phyloP scores from a whole-genome alignment of 2,888 invertebrate genomes.

The Cotesia congregata region DNA sequence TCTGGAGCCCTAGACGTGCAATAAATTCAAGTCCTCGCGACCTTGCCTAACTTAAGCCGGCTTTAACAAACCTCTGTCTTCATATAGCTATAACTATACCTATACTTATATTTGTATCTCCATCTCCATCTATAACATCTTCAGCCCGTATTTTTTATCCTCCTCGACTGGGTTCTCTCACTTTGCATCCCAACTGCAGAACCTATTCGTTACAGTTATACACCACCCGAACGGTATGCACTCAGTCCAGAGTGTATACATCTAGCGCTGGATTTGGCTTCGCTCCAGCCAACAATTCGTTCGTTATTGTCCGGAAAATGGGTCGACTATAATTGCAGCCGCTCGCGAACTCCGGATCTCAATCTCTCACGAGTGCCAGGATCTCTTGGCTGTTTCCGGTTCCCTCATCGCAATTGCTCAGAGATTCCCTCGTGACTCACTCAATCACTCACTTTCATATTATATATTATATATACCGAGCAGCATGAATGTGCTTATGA shows the following conservation, averaged over 20 bases:
- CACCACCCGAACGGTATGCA: not conserved
- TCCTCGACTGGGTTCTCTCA: slow-evolving; percentile 31
- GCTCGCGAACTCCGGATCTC: slow-evolving; percentile 49
- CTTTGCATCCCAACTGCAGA: slow-evolving; percentile 22
- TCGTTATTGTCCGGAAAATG: slow-evolving; percentile 68
- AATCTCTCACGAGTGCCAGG: slow-evolving; percentile 45
- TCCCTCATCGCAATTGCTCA: slow-evolving; percentile 32
- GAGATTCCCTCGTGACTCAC: slow-evolving; percentile 31
- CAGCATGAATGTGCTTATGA: not conserved
- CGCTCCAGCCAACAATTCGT: slow-evolving; percentile 62
- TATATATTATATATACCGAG: slow-evolving; percentile 22
- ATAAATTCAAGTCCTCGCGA: slow-evolving; percentile 51
- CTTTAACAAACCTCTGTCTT: slow-evolving; percentile 62
- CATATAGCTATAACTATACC: slow-evolving; percentile 48
- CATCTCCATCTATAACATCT: slow-evolving; percentile 30
- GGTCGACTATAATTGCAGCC: slow-evolving; percentile 66
- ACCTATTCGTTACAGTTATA: not conserved
- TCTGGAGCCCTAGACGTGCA: slow-evolving; percentile 34
- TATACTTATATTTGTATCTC: slow-evolving; percentile 36
- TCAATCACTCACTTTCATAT: slow-evolving; percentile 30
- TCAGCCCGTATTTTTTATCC: slow-evolving; percentile 18
- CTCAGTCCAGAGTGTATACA: slow-evolving; percentile 16
- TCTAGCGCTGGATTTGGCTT: slow-evolving; percentile 60
- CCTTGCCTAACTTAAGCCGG: slow-evolving; percentile 65
- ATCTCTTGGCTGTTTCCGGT: slow-evolving; percentile 41